These are phyloP conservation scores for Carpatolechia fugitivella DNA, from an alignment of 2,888 invertebrate species.

Conservation along the genomic window DNA sequence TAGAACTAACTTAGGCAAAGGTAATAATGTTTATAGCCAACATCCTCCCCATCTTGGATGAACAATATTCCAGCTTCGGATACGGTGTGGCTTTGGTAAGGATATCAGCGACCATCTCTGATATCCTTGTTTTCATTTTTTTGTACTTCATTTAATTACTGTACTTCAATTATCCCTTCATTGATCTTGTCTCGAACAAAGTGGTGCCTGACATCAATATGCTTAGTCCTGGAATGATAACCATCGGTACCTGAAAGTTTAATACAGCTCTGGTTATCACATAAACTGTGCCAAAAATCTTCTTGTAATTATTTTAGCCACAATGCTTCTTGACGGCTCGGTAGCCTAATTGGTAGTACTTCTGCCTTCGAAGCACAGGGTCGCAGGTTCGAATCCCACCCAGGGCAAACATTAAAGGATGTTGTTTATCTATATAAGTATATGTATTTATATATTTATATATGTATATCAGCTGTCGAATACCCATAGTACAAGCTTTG, in stretches of 20 bases:
- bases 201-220: constrained; percentile 21
- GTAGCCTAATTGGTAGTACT: no score
- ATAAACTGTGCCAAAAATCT: constrained; percentile 16
- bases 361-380: no score
- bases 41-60: constrained; percentile 23
- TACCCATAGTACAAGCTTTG: no score
- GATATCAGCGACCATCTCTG: constrained; percentile 23
- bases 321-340: constrained; percentile 29
- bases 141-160: no score
- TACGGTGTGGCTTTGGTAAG: constrained; percentile 23
- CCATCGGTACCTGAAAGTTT: constrained; percentile 17
- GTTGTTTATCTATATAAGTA: no score
- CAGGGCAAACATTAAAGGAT: no score
- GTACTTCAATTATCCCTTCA: constrained; percentile 17
- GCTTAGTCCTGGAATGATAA: constrained; percentile 15
- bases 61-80: constrained; percentile 21
- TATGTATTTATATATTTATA: no score
- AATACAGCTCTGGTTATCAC: constrained; percentile 21
- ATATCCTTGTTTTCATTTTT: no score
- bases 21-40: no score
- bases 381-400: no score
- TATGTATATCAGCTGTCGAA: no score
- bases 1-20: no score
- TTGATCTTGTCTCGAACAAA: constrained; percentile 21
- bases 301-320: constrained; percentile 26